Percentiles rank a stretch among this genome's conserved stretches.
Conservation (phyloP, 2,888 invertebrate genomes). For the Lydus trimaculatus region DNA sequence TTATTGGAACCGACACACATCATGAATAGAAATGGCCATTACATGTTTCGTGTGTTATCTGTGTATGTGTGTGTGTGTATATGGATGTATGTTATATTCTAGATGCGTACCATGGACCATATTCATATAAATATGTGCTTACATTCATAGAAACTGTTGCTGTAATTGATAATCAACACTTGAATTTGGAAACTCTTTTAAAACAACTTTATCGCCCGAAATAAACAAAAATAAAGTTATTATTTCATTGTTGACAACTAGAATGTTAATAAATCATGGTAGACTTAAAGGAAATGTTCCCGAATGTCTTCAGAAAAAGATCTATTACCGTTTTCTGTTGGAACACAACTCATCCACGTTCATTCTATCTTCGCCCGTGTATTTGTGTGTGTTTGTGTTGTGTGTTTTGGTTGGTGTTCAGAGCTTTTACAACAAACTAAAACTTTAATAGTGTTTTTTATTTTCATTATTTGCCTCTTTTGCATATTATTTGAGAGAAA, state of each 20-base stretch:
- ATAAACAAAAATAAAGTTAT: conserved; percentile 57
- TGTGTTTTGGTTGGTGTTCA: too few species aligned
- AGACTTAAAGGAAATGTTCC: conserved; percentile 57
- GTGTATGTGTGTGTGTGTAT: background rate
- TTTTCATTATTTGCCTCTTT: too few species aligned
- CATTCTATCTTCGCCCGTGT: background rate
- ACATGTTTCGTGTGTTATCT: conserved; percentile 8
- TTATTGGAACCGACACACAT: conserved; percentile 8
- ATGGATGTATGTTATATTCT: conserved; percentile 3
- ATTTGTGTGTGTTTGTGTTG: background rate
- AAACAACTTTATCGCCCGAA: conserved; percentile 23
- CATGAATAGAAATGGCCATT: conserved; percentile 21
- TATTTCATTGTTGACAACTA: conserved; percentile 55
- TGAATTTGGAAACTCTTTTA: conserved; percentile 1
- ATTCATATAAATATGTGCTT: conserved; percentile 1
- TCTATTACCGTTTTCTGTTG: conserved; percentile 56
- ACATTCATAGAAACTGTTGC: background rate
- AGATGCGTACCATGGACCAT: conserved; percentile 14
- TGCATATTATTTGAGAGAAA: too few species aligned
- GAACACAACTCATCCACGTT: background rate
- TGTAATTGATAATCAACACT: background rate
- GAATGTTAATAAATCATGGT: conserved; percentile 54
- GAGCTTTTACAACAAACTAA: background rate
- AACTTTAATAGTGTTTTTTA: background rate
- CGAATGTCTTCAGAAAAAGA: conserved; percentile 55